Evolutionary conservation across 2,113 vertebrate species (phyloP).

Genomic region (Ancistrus triradiatus): DNA sequence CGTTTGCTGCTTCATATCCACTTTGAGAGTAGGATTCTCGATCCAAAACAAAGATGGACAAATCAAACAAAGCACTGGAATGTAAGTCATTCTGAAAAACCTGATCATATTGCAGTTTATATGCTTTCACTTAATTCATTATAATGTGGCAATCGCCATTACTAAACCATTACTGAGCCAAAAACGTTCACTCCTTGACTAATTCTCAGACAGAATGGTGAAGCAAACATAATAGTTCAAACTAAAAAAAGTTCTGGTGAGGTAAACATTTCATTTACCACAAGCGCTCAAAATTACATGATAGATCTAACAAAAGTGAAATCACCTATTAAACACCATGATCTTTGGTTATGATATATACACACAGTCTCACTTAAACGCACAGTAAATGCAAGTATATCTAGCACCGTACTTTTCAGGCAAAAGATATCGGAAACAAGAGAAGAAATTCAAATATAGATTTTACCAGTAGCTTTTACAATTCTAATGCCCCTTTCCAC

Average conservation of each 20-base stretch:
- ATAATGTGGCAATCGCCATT: slow-evolving; percentile 36
- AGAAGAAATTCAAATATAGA: neutral
- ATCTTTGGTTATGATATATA: slow-evolving; percentile 37
- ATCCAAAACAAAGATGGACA: too few species aligned
- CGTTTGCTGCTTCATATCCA: slow-evolving; percentile 15
- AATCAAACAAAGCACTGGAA: too few species aligned
- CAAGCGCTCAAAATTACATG: slow-evolving; percentile 1
- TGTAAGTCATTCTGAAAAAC: slow-evolving; percentile 43
- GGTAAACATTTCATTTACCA: slow-evolving; percentile 26
- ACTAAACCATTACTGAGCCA: too few species aligned
- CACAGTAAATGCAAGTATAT: slow-evolving; percentile 2
- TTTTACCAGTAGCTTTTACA: slow-evolving; percentile 11
- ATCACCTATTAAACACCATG: neutral
- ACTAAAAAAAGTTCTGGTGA: slow-evolving; percentile 36
- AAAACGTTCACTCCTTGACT: too few species aligned
- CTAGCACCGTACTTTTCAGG: slow-evolving; percentile 22
- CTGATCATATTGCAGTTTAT: slow-evolving; percentile 48
- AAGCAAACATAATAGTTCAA: slow-evolving; percentile 4
- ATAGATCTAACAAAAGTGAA: neutral
- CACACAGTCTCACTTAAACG: slow-evolving; percentile 14
- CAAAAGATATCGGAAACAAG: slow-evolving; percentile 13
- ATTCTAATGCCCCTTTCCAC: slow-evolving; percentile 25
- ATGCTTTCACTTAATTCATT: slow-evolving; percentile 29
- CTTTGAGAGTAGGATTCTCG: slow-evolving; percentile 18
- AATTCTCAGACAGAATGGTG: too few species aligned